phyloP scores from a whole-genome alignment of 1,140 invertebrate species.

The Drosophila pachea region DNA sequence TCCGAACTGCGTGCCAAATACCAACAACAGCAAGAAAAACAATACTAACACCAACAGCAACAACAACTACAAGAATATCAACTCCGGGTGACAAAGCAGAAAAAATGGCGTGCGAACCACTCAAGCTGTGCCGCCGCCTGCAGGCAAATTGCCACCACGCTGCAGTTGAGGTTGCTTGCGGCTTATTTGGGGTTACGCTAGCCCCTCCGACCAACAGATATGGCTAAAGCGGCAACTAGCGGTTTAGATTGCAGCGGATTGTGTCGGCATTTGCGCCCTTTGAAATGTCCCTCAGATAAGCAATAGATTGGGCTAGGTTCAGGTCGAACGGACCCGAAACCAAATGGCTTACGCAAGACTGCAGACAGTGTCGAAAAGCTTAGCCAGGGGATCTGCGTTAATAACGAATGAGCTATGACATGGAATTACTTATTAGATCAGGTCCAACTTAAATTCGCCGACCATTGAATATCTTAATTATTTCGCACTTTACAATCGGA shows the following conservation, averaged over 20 bases:
- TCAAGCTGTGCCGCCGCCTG: conserved; percentile 65
- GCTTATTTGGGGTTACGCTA: conserved; percentile 14
- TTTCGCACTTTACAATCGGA: no score
- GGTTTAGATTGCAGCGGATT: conserved; percentile 22
- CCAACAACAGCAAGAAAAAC: conserved; percentile 31
- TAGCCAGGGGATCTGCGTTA: no score
- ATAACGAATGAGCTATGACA: no score
- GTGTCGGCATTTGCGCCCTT: conserved; percentile 34
- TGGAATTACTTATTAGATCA: no score
- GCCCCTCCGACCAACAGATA: not conserved
- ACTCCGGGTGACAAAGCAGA: conserved; percentile 34
- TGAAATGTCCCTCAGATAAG: conserved; percentile 13
- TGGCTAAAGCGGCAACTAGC: not conserved
- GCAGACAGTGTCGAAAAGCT: not conserved
- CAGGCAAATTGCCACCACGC: conserved; percentile 44
- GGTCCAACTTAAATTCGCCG: no score
- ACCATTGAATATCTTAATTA: no score
- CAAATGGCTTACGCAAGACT: not conserved
- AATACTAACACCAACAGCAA: conserved; percentile 17
- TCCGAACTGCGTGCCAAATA: conserved; percentile 66
- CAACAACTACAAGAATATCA: conserved; percentile 2
- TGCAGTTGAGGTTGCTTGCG: conserved; percentile 50
- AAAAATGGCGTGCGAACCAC: conserved; percentile 58
- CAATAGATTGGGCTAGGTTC: conserved; percentile 57
- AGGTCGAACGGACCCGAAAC: conserved; percentile 14